Evolutionary conservation across 2,888 invertebrate genomes (phyloP), one percentile per base, ranked within the genome.

Genomic region (Drosophila falleni): DNA sequence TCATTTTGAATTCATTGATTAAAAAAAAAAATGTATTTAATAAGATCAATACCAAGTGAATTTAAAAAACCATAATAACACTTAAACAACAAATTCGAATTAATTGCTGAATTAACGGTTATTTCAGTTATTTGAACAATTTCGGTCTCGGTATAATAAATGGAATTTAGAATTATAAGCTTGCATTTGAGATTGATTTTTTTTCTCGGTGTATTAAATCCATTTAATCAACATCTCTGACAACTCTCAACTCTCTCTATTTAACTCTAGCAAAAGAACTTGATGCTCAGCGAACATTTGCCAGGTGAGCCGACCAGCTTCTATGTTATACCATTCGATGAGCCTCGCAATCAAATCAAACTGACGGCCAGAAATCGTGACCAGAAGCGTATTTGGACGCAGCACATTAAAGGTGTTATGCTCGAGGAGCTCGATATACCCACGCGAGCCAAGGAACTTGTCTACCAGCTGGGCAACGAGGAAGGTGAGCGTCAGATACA

Each of bases 261-360:
- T 71, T 71, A 61, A 75, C 90, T 94, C 54, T 93, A 99, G 98
- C 98, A 98, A 93, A 98, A 98, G 89, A 98, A 98, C 93, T 94
- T 99, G 94, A 99, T 99, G 98, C 93, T 99, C 71, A 98, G 98
- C 83, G 99, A 99, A 92, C 97, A 98, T 89, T 97, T 99, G 85
- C 96, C 97, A 59, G 97, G 98, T 19, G 98, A 98, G 87, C 97
- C 98, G 41, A 95, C 98, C 55, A 97, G 98, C 90, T 99, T 99
- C 93, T 98, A 98, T 93, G 97, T 98, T 83, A 96, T 99, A 90
- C 98, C 98, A 47, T 98, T 98, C 94, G 97, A 99, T 93, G 97
- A 98, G 93, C 98, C 98, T 69, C 95, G 97, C 66, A 94, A 96
- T 64, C 98, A 98, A 93, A 97, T 97, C 90, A 98, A 98, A 84